Evolutionary conservation across 92 coral and sea anemone species (phyloP), one percentile per base, ranked within the genome.

Genomic region (Parazoanthus atlanticus): DNA sequence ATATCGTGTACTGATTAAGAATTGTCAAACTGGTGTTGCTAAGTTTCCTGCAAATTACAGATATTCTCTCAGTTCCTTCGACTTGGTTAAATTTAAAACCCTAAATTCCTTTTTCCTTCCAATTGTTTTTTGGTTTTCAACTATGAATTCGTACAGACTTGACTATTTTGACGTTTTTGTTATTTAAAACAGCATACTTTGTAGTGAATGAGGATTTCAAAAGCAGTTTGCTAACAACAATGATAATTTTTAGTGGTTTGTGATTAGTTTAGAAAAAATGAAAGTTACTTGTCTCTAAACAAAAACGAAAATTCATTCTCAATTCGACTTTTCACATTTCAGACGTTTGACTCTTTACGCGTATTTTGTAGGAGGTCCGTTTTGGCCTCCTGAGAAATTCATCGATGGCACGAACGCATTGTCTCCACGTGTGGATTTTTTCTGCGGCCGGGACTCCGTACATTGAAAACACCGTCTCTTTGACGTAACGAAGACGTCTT

Each of bases 321-420:
- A 32, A 75, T 30, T 75, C 41, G 15, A 21, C 26, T 83, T 70
- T 83, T 80, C 71, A 84, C 67, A 84, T 84, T 69, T 84, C 87
- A 46, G 78, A 8, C 3, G 79, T 84, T 43, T 70, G 87, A 61
- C 34, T 69, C 28, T 84, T 84, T 6, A 84, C 78, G n/a, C 87
- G 78, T 6, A 84, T 29, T 43, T 84, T 84, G 87, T 84, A 84
- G 7, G 87, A 84, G 12, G 87, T 85, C 69, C 93, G 88, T 74
- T 95, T 95, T 47, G 98, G 98, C 38, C 98, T 92, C 76, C 98
- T 90, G 79, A 95, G 86, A 85, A 89, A 95, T 73, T 95, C 98
- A 74, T 95, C 98, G 76, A 95, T 93, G 25, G 98, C 98, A 11
- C 98, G 94, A 66, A 95, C 88, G 41, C 98, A 95, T 78, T 95